Conservation (phyloP, 2,888 invertebrate genomes). For the Vesta saturnalis region DNA sequence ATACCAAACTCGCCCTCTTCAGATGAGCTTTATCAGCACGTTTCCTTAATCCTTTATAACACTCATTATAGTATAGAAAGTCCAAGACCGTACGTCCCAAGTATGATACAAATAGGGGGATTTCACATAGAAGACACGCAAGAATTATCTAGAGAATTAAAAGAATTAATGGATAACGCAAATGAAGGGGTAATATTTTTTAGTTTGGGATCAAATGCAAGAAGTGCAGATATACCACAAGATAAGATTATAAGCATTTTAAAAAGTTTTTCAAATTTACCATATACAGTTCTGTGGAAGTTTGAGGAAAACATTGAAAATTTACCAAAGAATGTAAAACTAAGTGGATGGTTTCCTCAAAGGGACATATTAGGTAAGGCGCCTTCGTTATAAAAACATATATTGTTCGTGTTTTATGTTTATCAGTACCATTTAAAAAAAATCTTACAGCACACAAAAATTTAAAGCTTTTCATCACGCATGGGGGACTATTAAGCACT, state of each 20-base stretch:
- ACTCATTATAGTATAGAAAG: conserved; percentile 41
- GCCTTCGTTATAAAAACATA: neutral
- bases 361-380: conserved; percentile 50
- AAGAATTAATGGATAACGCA: conserved; percentile 63
- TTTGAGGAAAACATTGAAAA: conserved; percentile 66
- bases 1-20: conserved; percentile 39
- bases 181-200: conserved; percentile 67
- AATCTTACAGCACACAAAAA: conserved; percentile 65
- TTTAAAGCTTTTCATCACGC: conserved; percentile 67
- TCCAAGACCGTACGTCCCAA: conserved; percentile 44
- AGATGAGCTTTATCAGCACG: conserved; percentile 33
- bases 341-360: conserved; percentile 53
- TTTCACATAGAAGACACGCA: conserved; percentile 39
- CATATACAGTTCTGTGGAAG: conserved; percentile 75
- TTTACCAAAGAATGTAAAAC: conserved; percentile 27
- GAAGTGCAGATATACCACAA: conserved; percentile 65
- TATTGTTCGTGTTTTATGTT: no score
- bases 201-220: conserved; percentile 70
- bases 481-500: conserved; percentile 68
- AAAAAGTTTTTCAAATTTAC: conserved; percentile 67
- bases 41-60: conserved; percentile 44
- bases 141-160: conserved; percentile 35
- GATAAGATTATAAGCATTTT: conserved; percentile 66
- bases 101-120: conserved; percentile 47
- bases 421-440: no score